Evolutionary conservation across 2,113 vertebrate species (phyloP), one percentile per base, ranked within the genome.

Genomic region (Prunella fulvescens): DNA sequence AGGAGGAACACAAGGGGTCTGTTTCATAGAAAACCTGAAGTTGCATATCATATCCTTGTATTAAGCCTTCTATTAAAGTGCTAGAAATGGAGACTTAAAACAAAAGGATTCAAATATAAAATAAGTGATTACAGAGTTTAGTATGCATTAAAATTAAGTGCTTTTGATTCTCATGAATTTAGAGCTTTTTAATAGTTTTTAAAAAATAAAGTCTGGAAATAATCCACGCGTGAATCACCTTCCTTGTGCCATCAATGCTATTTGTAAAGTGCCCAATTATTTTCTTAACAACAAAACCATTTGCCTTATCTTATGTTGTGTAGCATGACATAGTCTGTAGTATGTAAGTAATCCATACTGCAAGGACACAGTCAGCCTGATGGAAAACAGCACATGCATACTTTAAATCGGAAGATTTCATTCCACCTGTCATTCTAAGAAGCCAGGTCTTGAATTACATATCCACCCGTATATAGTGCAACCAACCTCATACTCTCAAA

Each of bases 61-160:
- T 96, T 97, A 97, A 98, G 97, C 91, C 78, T 96, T 93, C 89
- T 93, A 95, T 80, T 97, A 97, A 97, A 98, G 97, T 97, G 97
- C 97, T 96, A 96, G 88, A 95, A 96, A 95, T 85, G 89, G 93
- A 96, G 92, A 96, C 92, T 88, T 84, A 95, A 96, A 95, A 85
- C 77, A 96, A 96, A 96, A 93, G 89, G 65, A 93, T 84, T 95
- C 95, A 96, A 96, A 92, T 71, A 96, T 8, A 90, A 97, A 95
- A 89, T 66, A 97, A 96, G 92, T 93, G 92, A 95, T 89, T 96
- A 96, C 95, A 96, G 67, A 96, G 69, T 74, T 95, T 77, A 90
- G 40, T 96, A 95, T 83, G 85, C 93, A 93, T 90, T 83, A 91
- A 96, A 97, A 95, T 84, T 87, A 94, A 96, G 93, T 95, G 87